A percentile compares a stretch with the other conserved stretches of the same genome.
Evolutionary conservation across 2,113 vertebrate genomes (phyloP).

Genomic region (Oreochromis tanganicae): DNA sequence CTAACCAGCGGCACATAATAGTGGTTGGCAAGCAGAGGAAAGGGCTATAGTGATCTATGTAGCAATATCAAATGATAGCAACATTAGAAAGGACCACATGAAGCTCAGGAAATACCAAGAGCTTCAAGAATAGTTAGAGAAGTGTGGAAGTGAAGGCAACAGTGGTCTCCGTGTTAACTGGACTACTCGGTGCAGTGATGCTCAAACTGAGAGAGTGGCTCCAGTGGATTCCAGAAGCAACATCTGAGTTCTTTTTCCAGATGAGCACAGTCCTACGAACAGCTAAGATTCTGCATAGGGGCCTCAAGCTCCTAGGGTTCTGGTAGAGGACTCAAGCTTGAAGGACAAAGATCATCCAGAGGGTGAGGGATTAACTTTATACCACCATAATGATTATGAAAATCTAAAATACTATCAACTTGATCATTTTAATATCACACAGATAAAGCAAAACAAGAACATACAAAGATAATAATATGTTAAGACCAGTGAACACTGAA

Average conservation of each 20-base stretch:
- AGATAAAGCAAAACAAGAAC: not conserved
- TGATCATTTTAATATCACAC: not conserved
- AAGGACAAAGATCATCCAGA: not conserved
- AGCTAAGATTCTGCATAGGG: not conserved
- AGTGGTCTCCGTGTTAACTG: not conserved
- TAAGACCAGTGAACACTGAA: not conserved
- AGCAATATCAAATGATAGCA: not conserved
- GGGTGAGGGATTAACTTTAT: not conserved
- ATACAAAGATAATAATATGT: not conserved
- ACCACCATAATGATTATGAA: not conserved
- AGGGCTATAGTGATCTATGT: not conserved
- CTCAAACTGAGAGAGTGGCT: not conserved
- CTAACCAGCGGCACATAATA: not conserved
- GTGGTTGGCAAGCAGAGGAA: not conserved
- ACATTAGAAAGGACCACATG: not conserved
- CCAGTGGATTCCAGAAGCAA: not conserved
- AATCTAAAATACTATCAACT: accelerated
- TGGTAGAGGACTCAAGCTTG: not conserved
- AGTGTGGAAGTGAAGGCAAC: not conserved
- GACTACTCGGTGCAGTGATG: not conserved
- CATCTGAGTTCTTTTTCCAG: accelerated
- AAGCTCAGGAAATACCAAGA: not conserved
- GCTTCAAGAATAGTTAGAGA: not conserved
- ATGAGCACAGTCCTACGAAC: not conserved
- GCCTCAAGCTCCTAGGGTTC: not conserved